Conservation (phyloP, 2,113 vertebrate genomes). For the Chionomys nivalis region DNA sequence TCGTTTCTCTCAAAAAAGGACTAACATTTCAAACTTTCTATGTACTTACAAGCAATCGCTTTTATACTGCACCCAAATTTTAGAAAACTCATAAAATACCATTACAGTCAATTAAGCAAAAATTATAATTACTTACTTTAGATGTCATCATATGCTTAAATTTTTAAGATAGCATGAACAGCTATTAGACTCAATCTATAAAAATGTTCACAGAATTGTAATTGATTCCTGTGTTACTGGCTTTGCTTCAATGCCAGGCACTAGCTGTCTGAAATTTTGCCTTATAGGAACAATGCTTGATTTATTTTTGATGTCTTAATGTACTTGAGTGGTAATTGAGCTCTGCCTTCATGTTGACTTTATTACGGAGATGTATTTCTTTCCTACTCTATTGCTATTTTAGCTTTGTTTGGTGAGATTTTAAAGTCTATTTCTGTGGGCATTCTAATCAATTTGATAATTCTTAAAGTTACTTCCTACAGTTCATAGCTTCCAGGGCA, state of each 20-base stretch:
- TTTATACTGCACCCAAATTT: background rate
- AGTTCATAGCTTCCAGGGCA: background rate
- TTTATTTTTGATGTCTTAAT: conserved; percentile 42
- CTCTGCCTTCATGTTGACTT: conserved; percentile 35
- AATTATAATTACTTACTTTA: background rate
- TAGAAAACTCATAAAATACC: background rate
- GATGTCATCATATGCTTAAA: conserved; percentile 36
- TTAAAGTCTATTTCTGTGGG: background rate
- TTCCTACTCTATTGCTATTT: conserved; percentile 6
- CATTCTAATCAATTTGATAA: conserved; percentile 29
- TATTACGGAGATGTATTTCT: conserved; percentile 39
- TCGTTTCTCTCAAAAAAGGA: background rate
- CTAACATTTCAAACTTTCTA: background rate
- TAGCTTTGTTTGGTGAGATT: background rate
- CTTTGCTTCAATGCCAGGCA: background rate
- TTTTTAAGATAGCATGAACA: background rate
- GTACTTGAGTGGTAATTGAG: conserved; percentile 2
- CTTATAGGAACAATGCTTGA: background rate
- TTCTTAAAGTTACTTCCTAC: background rate
- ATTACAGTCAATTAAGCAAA: background rate
- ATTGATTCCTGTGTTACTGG: background rate
- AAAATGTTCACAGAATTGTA: conserved; percentile 31
- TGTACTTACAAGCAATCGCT: background rate
- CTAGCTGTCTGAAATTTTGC: conserved; percentile 15
- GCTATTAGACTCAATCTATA: background rate